Evolutionary conservation across 2,888 invertebrate species (phyloP).

Genomic region (Volucella inanis): DNA sequence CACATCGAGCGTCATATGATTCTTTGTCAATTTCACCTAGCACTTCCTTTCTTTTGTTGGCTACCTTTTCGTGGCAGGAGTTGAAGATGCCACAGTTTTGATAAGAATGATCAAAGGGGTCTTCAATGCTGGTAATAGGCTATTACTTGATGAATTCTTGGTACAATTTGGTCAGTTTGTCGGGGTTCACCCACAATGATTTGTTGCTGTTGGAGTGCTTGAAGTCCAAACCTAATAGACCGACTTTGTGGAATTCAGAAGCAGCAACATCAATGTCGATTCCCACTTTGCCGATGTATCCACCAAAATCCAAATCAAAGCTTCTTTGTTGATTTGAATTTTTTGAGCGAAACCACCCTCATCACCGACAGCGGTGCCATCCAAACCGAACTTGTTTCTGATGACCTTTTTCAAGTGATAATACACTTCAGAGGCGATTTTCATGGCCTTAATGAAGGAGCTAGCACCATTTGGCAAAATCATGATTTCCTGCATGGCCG

Average conservation of each 20-base stretch:
- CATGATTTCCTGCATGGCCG: constrained; percentile 99
- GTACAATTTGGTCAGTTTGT: constrained; percentile 93
- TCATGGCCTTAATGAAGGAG: constrained; percentile 98
- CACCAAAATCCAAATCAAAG: constrained; percentile 92
- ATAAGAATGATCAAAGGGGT: too few species aligned
- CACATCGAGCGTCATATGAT: too few species aligned
- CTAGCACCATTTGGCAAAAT: constrained; percentile 96
- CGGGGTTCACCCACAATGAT: too few species aligned
- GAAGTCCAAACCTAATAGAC: constrained; percentile 97
- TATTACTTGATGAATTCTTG: constrained; percentile 94
- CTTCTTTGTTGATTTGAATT: constrained; percentile 98
- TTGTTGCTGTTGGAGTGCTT: constrained; percentile 98
- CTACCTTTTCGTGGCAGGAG: too few species aligned
- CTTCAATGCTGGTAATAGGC: too few species aligned
- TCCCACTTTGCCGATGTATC: constrained; percentile 97
- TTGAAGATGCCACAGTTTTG: too few species aligned
- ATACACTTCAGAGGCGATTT: constrained; percentile 98
- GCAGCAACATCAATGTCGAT: constrained; percentile 99
- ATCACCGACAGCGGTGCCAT: too few species aligned
- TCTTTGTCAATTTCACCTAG: too few species aligned
- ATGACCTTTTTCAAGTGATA: constrained; percentile 98
- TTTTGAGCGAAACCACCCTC: constrained; percentile 99
- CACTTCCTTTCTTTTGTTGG: too few species aligned
- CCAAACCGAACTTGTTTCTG: constrained; percentile 96
- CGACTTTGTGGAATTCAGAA: constrained; percentile 96